Conservation (phyloP, 92 coral and sea anemone species). For the Zoanthus gigantus region DNA sequence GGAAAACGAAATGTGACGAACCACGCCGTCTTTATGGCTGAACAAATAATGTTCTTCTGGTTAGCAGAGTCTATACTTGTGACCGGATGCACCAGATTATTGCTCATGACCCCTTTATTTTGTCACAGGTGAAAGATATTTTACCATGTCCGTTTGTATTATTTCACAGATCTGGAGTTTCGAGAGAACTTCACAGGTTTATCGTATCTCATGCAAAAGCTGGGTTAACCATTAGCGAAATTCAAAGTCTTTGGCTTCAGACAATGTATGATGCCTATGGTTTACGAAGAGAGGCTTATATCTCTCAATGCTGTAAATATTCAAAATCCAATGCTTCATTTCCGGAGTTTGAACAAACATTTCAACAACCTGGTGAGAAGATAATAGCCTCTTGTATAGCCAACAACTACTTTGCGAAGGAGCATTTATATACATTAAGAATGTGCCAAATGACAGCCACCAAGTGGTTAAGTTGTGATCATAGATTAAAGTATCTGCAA, state of each 20-base stretch:
- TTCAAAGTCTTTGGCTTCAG: slow-evolving; percentile 16
- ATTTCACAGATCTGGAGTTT: slow-evolving; percentile 31
- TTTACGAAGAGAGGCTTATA: background rate
- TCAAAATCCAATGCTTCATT: slow-evolving; percentile 16
- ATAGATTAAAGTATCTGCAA: slow-evolving; percentile 39
- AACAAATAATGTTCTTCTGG: slow-evolving; percentile 50
- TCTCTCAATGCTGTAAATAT: background rate
- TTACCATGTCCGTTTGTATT: slow-evolving; percentile 37
- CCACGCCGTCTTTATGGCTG: no score
- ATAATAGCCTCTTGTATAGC: background rate
- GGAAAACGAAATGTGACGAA: no score
- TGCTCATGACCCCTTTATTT: slow-evolving; percentile 47
- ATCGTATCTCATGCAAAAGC: background rate
- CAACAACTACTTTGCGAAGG: slow-evolving; percentile 31
- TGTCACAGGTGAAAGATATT: slow-evolving; percentile 20
- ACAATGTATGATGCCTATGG: background rate
- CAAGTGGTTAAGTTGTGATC: slow-evolving; percentile 51
- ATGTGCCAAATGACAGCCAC: slow-evolving; percentile 65
- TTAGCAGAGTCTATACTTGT: slow-evolving; percentile 49
- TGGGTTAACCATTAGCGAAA: slow-evolving; percentile 55
- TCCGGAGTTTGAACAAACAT: slow-evolving; percentile 52
- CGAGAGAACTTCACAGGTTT: background rate
- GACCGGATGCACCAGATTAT: slow-evolving; percentile 37
- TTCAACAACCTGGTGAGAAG: slow-evolving; percentile 7
- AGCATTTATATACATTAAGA: slow-evolving; percentile 44